Percentiles rank a stretch among this genome's conserved stretches.
Conservation (phyloP, 1,140 invertebrate species). For the Drosophila biarmipes region DNA sequence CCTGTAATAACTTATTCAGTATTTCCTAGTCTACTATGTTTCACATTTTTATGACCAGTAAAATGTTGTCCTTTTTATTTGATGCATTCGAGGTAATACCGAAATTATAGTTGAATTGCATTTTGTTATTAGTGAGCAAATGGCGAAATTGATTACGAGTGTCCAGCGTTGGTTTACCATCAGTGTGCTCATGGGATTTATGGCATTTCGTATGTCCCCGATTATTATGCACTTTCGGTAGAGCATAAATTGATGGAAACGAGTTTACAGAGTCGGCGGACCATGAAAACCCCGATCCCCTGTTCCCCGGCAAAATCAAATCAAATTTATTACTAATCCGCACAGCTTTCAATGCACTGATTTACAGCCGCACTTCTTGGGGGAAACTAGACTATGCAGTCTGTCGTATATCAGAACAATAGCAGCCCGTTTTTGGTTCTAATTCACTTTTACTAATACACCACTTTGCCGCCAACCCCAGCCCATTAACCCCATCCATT, state of each 20-base stretch:
- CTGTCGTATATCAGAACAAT: conserved; percentile 38
- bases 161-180: not conserved
- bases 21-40: conserved; percentile 4
- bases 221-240: conserved; percentile 38
- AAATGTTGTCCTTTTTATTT: conserved; percentile 17
- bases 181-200: conserved; percentile 39
- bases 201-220: conserved; percentile 9
- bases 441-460: conserved; percentile 54
- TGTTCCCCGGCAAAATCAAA: conserved; percentile 29
- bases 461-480: conserved; percentile 43
- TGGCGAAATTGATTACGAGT: conserved; percentile 50
- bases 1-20: not conserved
- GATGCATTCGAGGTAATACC: conserved; percentile 8
- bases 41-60: not conserved
- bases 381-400: conserved; percentile 10
- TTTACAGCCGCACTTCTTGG: conserved; percentile 21
- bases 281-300: conserved; percentile 9
- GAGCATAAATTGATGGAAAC: conserved; percentile 9
- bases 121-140: conserved; percentile 34
- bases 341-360: conserved; percentile 18
- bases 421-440: conserved; percentile 24
- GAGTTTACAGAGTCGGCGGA: conserved; percentile 12
- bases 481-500: conserved; percentile 61
- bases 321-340: conserved; percentile 48
- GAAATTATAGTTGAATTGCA: conserved; percentile 35